Percentiles rank a stretch among this genome's conserved stretches.
Conservation (phyloP, 2,113 vertebrate species). For the Sisor rabdophorus region DNA sequence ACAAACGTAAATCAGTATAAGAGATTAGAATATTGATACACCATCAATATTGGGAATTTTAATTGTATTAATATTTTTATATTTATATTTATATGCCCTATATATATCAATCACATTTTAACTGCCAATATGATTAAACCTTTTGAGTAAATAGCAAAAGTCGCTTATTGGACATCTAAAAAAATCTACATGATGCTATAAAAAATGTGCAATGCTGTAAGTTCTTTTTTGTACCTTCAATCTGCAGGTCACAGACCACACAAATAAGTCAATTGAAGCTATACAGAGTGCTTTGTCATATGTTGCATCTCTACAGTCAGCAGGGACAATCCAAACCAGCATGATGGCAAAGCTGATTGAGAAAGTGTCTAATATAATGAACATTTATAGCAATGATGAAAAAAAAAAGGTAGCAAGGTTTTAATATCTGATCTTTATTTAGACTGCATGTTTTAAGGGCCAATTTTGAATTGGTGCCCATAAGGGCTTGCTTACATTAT, state of each 20-base stretch:
- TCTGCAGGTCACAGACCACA: neutral
- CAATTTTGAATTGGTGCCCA: too few relatives aligned
- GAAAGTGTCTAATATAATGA: neutral
- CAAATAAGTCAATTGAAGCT: neutral
- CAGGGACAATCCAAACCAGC: neutral
- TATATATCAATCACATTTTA: neutral
- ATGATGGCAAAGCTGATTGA: neutral
- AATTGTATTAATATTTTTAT: too few relatives aligned
- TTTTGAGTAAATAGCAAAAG: neutral
- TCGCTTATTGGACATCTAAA: neutral
- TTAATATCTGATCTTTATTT: neutral
- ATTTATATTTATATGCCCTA: neutral
- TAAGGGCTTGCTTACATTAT: too few relatives aligned
- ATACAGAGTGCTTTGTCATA: neutral
- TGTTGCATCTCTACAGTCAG: neutral
- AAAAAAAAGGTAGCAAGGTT: neutral
- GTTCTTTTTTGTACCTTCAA: neutral
- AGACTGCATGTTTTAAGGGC: neutral
- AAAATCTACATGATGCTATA: neutral
- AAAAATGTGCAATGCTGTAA: neutral
- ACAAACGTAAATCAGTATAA: too few relatives aligned
- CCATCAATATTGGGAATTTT: too few relatives aligned
- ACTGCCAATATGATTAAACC: neutral
- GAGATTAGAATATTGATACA: too few relatives aligned
- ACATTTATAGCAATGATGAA: neutral